These are phyloP conservation scores for Phalacrocorax aristotelis DNA, from an alignment of 2,113 vertebrate species.

Conservation along the genomic window DNA sequence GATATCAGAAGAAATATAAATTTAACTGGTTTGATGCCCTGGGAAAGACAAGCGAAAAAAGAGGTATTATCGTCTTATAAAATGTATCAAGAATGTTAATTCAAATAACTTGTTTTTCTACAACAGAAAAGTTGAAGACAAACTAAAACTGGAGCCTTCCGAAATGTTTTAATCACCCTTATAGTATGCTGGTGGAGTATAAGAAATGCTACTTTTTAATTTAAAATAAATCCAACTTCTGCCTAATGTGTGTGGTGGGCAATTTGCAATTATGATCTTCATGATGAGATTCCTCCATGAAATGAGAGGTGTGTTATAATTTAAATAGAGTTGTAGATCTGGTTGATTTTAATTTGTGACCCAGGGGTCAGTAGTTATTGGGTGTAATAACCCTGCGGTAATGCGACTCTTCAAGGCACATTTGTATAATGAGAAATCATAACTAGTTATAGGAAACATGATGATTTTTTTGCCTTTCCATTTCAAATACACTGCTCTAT, in stretches of 20 bases:
- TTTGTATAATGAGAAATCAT: slow-evolving; percentile 78
- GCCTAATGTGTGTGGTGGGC: slow-evolving; percentile 31
- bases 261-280: slow-evolving; percentile 72
- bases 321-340: slow-evolving; percentile 71
- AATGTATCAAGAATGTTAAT: not conserved
- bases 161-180: slow-evolving; percentile 38
- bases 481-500: slow-evolving; percentile 9
- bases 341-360: slow-evolving; percentile 74
- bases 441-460: slow-evolving; percentile 52
- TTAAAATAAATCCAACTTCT: slow-evolving; percentile 69
- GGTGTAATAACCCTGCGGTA: slow-evolving; percentile 60
- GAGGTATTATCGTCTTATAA: not conserved
- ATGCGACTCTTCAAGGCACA: slow-evolving; percentile 66
- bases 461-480: slow-evolving; percentile 45
- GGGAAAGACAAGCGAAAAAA: not conserved
- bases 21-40: not conserved
- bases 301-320: slow-evolving; percentile 74
- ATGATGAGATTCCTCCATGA: slow-evolving; percentile 70
- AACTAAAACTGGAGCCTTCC: slow-evolving; percentile 9
- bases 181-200: slow-evolving; percentile 19
- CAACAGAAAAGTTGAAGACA: not conserved
- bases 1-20: not conserved
- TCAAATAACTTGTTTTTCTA: not conserved
- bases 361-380: slow-evolving; percentile 69
- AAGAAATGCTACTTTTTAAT: slow-evolving; percentile 66